Evolutionary conservation across 2,113 vertebrate species (phyloP), one percentile per base, ranked within the genome.

Genomic region (Chelonoidis abingdonii): DNA sequence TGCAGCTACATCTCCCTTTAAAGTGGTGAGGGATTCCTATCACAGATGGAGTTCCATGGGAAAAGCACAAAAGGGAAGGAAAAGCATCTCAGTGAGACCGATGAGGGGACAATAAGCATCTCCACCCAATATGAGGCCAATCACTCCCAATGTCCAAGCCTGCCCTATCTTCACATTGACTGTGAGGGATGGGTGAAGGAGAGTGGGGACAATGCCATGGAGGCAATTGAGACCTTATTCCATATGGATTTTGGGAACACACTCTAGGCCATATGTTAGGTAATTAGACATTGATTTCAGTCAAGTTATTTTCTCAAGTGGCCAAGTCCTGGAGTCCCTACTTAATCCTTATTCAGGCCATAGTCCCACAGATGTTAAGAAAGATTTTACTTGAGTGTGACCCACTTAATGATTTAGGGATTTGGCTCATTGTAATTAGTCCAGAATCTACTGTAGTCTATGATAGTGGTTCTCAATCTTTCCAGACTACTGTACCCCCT

Each of bases 191-290:
- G 59, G 72, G 35, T 13, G 78, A 25, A 76, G 31, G 10, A 90
- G 0, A n/a, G 31, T 62, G 29, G 29, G 24, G 4, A 6, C 10
- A 14, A n/a, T 0, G 0, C 17, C 62, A 69, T 69, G 35, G 13
- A 69, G 35, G 31, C 62, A 69, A 9, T 5, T 35, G 35, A n/a
- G 16, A 69, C 35, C 62, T n/a, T 69, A 69, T 69, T 69, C 62
- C 7, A 19, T 69, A 69, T n/a, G 35, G 62, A 69, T 69, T 69
- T 69, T 35, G 62, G 35, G 62, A 69, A 69, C 62, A 65, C 62
- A 69, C 16, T n/a, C 31, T 82, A 53, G 53, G 6, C n/a, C 53
- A 56, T n/a, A 69, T 16, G 14, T n/a, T 17, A 25, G 22, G 9
- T 14, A 27, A 41, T 7, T 16, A 27, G 54, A 35, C 80, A 56